These are phyloP conservation scores for Catamblyrhynchus diadema DNA, from an alignment of 2,797 vertebrate genomes.

Conservation along the genomic window DNA sequence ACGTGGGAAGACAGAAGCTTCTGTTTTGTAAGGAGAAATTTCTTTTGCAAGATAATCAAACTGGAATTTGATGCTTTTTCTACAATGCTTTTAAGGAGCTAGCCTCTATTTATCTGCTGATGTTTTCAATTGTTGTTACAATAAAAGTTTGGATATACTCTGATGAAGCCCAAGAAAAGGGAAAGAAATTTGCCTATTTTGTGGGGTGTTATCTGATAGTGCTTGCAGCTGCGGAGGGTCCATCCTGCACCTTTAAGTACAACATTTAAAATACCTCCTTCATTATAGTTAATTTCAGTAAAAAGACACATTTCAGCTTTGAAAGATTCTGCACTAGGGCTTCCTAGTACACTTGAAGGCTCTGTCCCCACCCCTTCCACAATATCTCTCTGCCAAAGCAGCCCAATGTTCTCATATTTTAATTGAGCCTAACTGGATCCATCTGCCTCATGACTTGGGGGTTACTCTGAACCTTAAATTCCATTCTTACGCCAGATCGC, in stretches of 20 bases:
- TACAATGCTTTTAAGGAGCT: neutral
- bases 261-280: neutral
- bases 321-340: neutral
- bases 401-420: neutral
- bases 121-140: neutral
- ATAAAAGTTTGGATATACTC: neutral
- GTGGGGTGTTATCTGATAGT: neutral
- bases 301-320: neutral
- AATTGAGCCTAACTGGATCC: constrained; percentile 15
- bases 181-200: neutral
- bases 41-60: neutral
- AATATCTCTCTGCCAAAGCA: neutral
- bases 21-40: neutral
- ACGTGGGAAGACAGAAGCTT: neutral
- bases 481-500: neutral
- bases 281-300: neutral
- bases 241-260: neutral
- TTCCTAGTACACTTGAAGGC: neutral
- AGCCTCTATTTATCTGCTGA: neutral
- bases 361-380: neutral
- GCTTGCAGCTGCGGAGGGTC: neutral
- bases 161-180: neutral
- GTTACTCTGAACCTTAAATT: neutral
- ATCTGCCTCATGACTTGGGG: neutral
- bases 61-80: neutral